Percentiles rank a stretch among this genome's conserved stretches.
These are phyloP conservation scores for Agonopterix subpropinquella DNA, from an alignment of 2,888 invertebrate genomes.

Conservation along the genomic window DNA sequence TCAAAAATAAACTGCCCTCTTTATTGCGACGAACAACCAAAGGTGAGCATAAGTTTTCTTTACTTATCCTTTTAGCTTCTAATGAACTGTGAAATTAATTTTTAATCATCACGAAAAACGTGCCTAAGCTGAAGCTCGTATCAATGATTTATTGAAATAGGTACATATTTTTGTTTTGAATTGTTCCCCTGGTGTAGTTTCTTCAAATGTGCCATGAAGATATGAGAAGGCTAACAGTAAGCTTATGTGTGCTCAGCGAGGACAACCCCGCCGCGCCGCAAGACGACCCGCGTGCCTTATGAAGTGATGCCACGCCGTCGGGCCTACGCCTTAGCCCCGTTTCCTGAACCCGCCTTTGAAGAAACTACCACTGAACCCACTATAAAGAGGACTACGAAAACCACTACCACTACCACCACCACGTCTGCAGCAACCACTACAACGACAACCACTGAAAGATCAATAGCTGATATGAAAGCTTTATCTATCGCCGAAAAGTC, in stretches of 20 bases:
- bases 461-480: slow-evolving; percentile 9
- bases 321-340: background rate
- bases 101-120: too few species aligned
- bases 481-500: slow-evolving; percentile 55
- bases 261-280: slow-evolving; percentile 10
- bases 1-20: slow-evolving; percentile 41
- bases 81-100: background rate
- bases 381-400: background rate
- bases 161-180: background rate
- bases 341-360: background rate
- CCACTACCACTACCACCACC: slow-evolving; percentile 1
- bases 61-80: too few species aligned
- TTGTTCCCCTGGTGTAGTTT: too few species aligned
- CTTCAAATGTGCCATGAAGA: background rate
- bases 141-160: slow-evolving; percentile 4
- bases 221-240: slow-evolving; percentile 34
- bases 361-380: background rate
- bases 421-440: slow-evolving; percentile 1
- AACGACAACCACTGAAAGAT: background rate
- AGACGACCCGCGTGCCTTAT: slow-evolving; percentile 3
- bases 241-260: slow-evolving; percentile 56
- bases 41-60: slow-evolving; percentile 17
- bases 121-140: too few species aligned
- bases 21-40: slow-evolving; percentile 32
- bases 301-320: slow-evolving; percentile 12